phyloP scores from a whole-genome alignment of 1,140 invertebrate genomes.

The Acromyrmex echinatior region DNA sequence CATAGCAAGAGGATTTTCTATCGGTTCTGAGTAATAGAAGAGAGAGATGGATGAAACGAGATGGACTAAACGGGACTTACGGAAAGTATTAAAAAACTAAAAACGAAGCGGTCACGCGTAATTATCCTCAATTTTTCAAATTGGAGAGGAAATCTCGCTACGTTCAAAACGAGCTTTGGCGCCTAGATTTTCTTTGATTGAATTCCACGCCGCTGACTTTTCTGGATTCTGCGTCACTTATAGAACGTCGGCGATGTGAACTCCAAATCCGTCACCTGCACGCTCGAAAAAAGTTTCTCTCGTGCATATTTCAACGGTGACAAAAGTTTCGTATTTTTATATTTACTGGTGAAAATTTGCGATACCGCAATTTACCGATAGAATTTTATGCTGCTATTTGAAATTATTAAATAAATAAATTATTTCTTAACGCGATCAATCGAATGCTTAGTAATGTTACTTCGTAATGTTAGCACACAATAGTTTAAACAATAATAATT shows the following conservation, averaged over 20 bases:
- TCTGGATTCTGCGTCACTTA: slow-evolving; percentile 22
- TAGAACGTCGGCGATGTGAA: slow-evolving; percentile 16
- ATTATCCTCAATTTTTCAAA: slow-evolving; percentile 52
- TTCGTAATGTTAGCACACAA: neutral
- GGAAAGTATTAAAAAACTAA: neutral
- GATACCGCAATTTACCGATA: neutral
- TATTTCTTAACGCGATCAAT: neutral
- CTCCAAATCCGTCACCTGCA: neutral
- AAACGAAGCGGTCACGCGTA: slow-evolving; percentile 20
- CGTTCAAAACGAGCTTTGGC: slow-evolving; percentile 45
- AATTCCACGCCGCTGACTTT: slow-evolving; percentile 38
- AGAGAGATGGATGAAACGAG: slow-evolving; percentile 5
- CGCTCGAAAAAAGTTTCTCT: slow-evolving; percentile 20
- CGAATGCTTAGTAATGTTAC: neutral
- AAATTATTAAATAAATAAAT: neutral
- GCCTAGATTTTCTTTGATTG: slow-evolving; percentile 36
- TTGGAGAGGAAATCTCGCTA: slow-evolving; percentile 8
- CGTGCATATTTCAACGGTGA: neutral
- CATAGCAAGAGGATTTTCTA: slow-evolving; percentile 36
- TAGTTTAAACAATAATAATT: neutral
- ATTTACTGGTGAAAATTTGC: neutral
- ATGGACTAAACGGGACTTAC: neutral
- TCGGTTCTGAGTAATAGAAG: slow-evolving; percentile 1
- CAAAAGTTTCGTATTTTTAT: neutral
- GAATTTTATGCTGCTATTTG: neutral